Conservation (phyloP, 2,113 vertebrate genomes). For the Rutilus rutilus region DNA sequence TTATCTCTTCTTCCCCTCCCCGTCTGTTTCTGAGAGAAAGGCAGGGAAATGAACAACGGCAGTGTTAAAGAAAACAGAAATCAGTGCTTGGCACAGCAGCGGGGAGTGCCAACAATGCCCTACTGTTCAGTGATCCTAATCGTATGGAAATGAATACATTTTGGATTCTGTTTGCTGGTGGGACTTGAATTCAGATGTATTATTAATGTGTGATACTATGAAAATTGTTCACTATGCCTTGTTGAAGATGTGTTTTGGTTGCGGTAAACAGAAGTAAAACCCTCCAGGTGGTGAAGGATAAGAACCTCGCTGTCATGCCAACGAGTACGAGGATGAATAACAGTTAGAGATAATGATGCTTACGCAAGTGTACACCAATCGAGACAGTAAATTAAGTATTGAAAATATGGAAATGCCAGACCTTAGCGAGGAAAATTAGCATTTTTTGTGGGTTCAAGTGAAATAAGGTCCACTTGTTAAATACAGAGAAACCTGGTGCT, state of each 20-base stretch:
- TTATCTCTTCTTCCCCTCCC: constrained; percentile 27
- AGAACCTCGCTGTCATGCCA: constrained; percentile 28
- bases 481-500: neutral
- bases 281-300: constrained; percentile 16
- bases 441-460: neutral
- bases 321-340: constrained; percentile 10
- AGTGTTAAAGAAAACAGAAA: constrained; percentile 44
- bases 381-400: neutral
- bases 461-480: neutral
- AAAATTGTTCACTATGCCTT: neutral
- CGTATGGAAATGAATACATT: neutral
- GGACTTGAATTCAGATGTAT: neutral
- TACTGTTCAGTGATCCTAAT: constrained; percentile 19
- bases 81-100: constrained; percentile 31
- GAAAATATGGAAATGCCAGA: neutral
- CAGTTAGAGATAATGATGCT: neutral
- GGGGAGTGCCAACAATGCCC: constrained; percentile 20
- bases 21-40: constrained; percentile 26
- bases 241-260: neutral
- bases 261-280: neutral
- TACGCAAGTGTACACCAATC: neutral
- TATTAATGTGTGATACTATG: neutral
- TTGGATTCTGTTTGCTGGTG: constrained; percentile 4
- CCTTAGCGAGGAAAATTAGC: neutral
- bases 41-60: constrained; percentile 47